phyloP scores from a whole-genome alignment of 2,888 invertebrate species.

The Caenorhabditis panamensis region DNA sequence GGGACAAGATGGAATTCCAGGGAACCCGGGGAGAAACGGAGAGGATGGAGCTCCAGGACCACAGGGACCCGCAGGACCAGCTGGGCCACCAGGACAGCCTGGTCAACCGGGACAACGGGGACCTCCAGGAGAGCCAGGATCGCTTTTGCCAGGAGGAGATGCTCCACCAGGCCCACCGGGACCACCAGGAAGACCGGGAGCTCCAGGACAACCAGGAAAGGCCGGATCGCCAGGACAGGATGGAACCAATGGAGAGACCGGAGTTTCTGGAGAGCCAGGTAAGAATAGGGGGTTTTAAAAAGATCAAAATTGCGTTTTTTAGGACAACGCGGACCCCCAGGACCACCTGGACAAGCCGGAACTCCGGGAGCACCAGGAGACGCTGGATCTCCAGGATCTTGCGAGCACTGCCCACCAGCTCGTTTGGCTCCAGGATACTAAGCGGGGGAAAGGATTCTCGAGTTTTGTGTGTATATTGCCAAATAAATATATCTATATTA shows the following conservation, averaged over 20 bases:
- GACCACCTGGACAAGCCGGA: constrained; percentile 77
- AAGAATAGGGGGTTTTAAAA: not conserved
- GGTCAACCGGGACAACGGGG: constrained; percentile 74
- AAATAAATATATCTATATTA: constrained; percentile 20
- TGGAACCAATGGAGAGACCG: constrained; percentile 64
- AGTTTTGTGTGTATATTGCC: constrained; percentile 10
- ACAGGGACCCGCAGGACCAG: constrained; percentile 76
- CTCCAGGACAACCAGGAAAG: constrained; percentile 77
- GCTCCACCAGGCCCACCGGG: constrained; percentile 75
- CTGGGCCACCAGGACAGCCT: constrained; percentile 76
- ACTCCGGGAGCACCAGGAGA: constrained; percentile 71
- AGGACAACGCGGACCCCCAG: constrained; percentile 77
- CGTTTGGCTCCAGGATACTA: constrained; percentile 77
- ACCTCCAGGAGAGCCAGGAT: constrained; percentile 73
- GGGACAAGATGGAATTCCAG: constrained; percentile 76
- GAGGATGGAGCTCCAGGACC: constrained; percentile 75
- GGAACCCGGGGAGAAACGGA: constrained; percentile 75
- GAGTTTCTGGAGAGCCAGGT: constrained; percentile 72
- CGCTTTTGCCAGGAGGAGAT: constrained; percentile 70
- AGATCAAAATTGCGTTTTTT: constrained; percentile 34
- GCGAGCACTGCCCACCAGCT: constrained; percentile 78
- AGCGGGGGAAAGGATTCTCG: not conserved
- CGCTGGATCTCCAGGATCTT: constrained; percentile 73
- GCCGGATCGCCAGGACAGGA: constrained; percentile 70
- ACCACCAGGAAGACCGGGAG: constrained; percentile 72